Percentiles rank a stretch among this genome's conserved stretches.
Conservation (phyloP, 2,113 vertebrate species). For the Vidua macroura region DNA sequence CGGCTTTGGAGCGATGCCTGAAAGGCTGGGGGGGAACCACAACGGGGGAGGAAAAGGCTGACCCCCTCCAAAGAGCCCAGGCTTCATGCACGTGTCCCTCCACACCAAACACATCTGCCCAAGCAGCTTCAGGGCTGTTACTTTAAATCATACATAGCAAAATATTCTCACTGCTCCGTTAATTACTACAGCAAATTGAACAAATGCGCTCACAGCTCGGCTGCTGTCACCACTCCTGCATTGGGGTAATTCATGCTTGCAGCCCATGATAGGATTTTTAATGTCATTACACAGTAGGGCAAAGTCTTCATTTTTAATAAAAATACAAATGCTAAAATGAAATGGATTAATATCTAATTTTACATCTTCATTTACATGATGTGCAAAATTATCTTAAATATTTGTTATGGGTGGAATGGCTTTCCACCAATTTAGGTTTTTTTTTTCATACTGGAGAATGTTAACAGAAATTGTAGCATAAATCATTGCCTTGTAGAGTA, state of each 20-base stretch:
- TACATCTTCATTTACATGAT: constrained; percentile 72
- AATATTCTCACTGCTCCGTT: constrained; percentile 25
- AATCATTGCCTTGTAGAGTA: constrained; percentile 81
- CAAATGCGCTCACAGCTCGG: constrained; percentile 36
- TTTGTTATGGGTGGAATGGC: constrained; percentile 73
- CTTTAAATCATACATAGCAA: neutral
- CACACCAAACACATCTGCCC: neutral
- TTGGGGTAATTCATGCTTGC: constrained; percentile 28
- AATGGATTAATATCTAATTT: constrained; percentile 77
- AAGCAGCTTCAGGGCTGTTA: neutral
- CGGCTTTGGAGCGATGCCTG: rapidly evolving
- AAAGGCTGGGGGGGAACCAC: neutral
- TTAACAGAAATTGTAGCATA: constrained; percentile 81
- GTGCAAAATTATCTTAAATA: constrained; percentile 75
- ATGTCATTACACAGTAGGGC: constrained; percentile 45
- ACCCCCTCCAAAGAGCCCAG: neutral
- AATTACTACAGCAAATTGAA: constrained; percentile 63
- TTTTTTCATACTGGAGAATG: constrained; percentile 58
- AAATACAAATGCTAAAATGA: constrained; percentile 69
- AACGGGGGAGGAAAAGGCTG: neutral
- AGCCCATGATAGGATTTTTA: constrained; percentile 37
- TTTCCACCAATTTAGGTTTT: constrained; percentile 71
- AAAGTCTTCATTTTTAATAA: constrained; percentile 68
- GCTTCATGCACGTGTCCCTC: neutral
- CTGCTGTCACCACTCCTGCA: constrained; percentile 23